These are phyloP conservation scores for Pseudopipra pipra DNA, from an alignment of 2,113 vertebrate genomes.

Conservation along the genomic window DNA sequence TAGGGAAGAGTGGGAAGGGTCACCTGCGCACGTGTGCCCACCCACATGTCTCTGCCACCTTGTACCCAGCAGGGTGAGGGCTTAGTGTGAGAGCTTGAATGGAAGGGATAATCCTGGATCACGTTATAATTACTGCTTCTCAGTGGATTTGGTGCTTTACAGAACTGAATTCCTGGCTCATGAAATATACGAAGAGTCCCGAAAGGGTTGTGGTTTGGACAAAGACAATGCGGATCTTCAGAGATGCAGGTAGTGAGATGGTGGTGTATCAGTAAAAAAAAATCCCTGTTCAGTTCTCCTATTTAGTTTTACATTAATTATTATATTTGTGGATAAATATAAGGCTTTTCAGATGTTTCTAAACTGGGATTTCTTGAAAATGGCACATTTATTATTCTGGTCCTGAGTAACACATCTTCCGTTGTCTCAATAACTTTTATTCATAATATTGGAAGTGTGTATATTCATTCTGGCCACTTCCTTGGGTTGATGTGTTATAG, in stretches of 20 bases:
- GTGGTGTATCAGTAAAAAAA: not conserved
- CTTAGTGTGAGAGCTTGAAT: not conserved
- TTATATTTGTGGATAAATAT: not conserved
- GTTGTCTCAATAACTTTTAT: not conserved
- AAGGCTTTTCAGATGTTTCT: not conserved
- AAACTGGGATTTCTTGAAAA: not conserved
- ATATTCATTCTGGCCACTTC: not conserved
- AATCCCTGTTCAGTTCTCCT: not conserved
- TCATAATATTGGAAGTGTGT: not conserved
- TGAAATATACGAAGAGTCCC: not conserved
- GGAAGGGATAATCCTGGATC: not conserved
- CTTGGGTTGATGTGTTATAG: not conserved
- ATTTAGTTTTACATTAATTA: not conserved
- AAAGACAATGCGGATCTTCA: not conserved
- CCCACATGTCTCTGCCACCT: not conserved
- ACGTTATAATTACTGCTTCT: not conserved
- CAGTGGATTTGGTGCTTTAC: not conserved
- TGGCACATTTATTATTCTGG: not conserved
- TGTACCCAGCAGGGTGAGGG: not conserved
- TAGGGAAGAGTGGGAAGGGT: not conserved
- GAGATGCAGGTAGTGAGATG: not conserved
- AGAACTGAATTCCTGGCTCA: not conserved
- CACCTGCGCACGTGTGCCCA: accelerated
- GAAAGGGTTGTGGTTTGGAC: not conserved
- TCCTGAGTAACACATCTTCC: not conserved